Conservation (phyloP, 2,888 invertebrate genomes). For the Ophion slaviceki region DNA sequence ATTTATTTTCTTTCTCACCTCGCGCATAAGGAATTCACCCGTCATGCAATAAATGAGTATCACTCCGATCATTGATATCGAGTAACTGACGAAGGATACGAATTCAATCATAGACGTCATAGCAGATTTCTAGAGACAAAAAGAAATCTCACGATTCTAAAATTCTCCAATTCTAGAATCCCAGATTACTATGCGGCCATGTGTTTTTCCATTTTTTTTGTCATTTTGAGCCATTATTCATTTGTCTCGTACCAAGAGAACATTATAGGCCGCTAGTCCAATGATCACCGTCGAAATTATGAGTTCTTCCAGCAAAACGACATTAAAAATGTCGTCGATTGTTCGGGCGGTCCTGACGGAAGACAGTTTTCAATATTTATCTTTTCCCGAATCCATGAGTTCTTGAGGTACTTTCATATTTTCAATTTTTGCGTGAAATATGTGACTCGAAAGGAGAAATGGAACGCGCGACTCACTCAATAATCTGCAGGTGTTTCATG, state of each 20-base stretch:
- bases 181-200: too few species aligned
- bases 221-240: neutral
- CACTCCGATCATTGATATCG: constrained; percentile 51
- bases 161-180: too few species aligned
- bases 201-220: neutral
- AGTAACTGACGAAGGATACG: constrained; percentile 33
- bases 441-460: neutral
- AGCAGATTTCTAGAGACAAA: constrained; percentile 1
- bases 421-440: neutral
- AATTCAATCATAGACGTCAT: neutral
- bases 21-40: neutral
- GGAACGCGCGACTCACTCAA: neutral
- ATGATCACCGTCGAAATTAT: constrained; percentile 51
- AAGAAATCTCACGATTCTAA: neutral
- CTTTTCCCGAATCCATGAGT: neutral
- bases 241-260: constrained; percentile 44
- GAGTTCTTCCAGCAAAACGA: constrained; percentile 56
- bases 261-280: constrained; percentile 51
- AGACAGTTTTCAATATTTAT: neutral
- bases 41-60: constrained; percentile 68
- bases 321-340: constrained; percentile 43
- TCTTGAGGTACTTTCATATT: neutral
- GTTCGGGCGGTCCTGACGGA: constrained; percentile 18
- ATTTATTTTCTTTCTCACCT: neutral
- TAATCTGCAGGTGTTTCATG: too few species aligned